Base-by-base conservation (phyloP, 2,113 vertebrate species). In the Plotosus lineatus region DNA sequence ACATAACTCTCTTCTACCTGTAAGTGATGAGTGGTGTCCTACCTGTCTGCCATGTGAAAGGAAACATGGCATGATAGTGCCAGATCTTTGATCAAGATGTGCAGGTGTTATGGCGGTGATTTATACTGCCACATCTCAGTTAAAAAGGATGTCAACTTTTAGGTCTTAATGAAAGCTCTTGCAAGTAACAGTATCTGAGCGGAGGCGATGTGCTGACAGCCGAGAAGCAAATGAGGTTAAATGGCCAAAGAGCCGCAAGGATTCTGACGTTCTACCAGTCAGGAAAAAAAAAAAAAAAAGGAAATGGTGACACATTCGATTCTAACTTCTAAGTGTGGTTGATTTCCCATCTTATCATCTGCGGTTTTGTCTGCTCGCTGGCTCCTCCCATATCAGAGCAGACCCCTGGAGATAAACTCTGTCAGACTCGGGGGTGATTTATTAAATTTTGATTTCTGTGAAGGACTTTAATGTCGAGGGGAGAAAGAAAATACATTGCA, bases 131-230 rank as follows among this genome's bases (percentile, higher is more conserved):
- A 92, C 94, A 91, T 94, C 94, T 90, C 92, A 60, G 92, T 92
- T n/a, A 94, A 94, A 92, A 94, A 90, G 94, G 92, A 91, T 94
- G 94, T 96, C 95, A 95, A 94, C 94, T 94, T n/a, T 93, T 92
- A 95, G 95, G 95, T 88, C 89, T 91, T 90, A 91, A 91, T 92
- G 91, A 91, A 91, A 90, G 92, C 91, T 92, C 91, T 92, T 89
- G 87, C 92, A 91, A 86, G 72, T 33, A 72, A 72, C 44, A 10
- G 42, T 91, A 90, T 92, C 89, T 87, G 88, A 46, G 79, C 79
- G 42, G 88, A 86, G 87, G 87, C 89, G 88, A 91, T 89, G 87
- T 92, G 91, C 92, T 91, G 90, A 92, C 91, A 89, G 90, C 91
- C 82, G 87, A 87, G 88, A 93, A 92, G 91, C 92, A 94, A 93